Evolutionary conservation across 2,797 vertebrate species (phyloP).

Genomic region (Falco rusticolus): DNA sequence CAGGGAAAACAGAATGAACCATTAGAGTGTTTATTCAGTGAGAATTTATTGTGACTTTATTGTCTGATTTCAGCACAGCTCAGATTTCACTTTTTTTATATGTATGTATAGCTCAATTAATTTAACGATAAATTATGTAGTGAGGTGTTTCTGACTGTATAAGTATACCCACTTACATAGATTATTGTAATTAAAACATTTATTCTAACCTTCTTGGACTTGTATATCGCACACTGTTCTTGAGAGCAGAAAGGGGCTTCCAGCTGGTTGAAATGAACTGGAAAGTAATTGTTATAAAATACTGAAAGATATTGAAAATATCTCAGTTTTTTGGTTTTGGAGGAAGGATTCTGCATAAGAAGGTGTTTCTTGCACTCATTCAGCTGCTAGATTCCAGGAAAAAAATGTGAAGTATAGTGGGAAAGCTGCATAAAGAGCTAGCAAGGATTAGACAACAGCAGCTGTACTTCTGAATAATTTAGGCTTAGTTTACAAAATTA

Average conservation of each 20-base stretch:
- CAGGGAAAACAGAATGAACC: background rate
- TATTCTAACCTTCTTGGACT: background rate
- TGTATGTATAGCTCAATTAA: background rate
- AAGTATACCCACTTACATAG: background rate
- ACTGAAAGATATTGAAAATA: background rate
- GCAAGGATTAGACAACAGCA: slow-evolving; percentile 38
- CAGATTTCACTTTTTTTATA: background rate
- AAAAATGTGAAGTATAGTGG: background rate
- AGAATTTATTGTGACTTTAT: background rate
- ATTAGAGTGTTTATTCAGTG: background rate
- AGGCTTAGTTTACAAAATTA: slow-evolving; percentile 45
- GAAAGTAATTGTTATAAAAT: background rate
- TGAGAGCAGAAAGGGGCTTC: background rate
- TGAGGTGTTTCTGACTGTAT: background rate
- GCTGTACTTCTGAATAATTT: slow-evolving; percentile 58
- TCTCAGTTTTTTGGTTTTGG: background rate
- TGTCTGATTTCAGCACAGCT: background rate
- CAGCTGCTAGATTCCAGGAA: background rate
- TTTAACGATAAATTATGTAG: background rate
- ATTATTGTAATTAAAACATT: background rate
- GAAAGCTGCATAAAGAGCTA: slow-evolving; percentile 20
- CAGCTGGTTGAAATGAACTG: background rate
- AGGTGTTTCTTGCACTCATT: slow-evolving; percentile 28
- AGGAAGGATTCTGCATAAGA: background rate
- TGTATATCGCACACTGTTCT: background rate